These are phyloP conservation scores for Pterostichus niger DNA, from an alignment of 2,888 invertebrate genomes.

Conservation along the genomic window DNA sequence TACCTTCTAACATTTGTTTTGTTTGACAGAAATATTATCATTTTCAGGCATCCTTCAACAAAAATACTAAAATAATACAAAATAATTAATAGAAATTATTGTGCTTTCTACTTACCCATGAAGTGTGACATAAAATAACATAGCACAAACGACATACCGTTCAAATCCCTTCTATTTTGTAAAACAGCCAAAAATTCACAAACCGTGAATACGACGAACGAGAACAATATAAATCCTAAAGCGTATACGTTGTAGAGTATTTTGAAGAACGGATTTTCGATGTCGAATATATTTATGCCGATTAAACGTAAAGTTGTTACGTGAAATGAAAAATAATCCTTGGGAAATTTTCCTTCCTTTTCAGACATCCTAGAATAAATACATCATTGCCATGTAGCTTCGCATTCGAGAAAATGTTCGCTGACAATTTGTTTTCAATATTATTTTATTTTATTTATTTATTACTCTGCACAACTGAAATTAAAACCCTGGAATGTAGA, in stretches of 20 bases:
- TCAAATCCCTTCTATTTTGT: constrained; percentile 26
- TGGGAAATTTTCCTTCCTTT: constrained; percentile 29
- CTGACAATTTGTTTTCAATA: too few relatives aligned
- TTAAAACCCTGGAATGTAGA: too few relatives aligned
- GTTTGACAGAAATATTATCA: constrained; percentile 44
- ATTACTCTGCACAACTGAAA: too few relatives aligned
- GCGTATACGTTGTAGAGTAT: constrained; percentile 59
- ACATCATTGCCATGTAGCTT: neutral
- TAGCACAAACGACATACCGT: constrained; percentile 38
- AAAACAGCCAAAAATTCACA: constrained; percentile 24
- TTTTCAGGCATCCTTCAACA: constrained; percentile 58
- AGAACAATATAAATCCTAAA: constrained; percentile 6
- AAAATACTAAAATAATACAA: neutral
- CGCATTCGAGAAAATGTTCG: neutral
- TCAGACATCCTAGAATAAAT: neutral
- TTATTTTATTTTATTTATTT: too few relatives aligned
- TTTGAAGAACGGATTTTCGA: constrained; percentile 49
- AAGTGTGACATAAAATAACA: constrained; percentile 53
- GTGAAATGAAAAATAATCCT: constrained; percentile 60
- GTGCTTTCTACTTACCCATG: constrained; percentile 39
- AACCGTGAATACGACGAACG: constrained; percentile 38
- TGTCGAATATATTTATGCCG: constrained; percentile 59
- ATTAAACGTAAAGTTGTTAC: constrained; percentile 45
- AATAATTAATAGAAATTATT: neutral
- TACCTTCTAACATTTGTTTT: constrained; percentile 48